Evolutionary conservation across 2,113 vertebrate genomes (phyloP), one percentile per base, ranked within the genome.

Genomic region (Nicator chloris): DNA sequence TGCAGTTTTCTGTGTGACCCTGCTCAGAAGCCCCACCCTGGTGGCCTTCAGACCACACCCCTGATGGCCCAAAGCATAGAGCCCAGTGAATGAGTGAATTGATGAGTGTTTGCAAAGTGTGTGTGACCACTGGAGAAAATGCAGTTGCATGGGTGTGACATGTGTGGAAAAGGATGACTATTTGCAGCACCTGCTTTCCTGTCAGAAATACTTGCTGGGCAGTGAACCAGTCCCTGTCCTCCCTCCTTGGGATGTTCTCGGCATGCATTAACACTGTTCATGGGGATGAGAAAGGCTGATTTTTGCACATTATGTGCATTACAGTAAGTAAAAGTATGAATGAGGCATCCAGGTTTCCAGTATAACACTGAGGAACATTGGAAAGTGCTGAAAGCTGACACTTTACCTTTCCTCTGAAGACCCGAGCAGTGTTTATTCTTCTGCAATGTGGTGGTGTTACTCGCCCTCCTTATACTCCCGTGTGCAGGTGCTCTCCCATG

Each of bases 181-280:
- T 60, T 68, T 47, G n/a, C 28, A 68, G 56, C 56, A 82, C 33
- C 31, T 89, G 23, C 39, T 91, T 70, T 92, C 33, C 56, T 89
- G 28, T 60, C 69, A 94, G 51, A 83, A 75, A 37, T 75, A 35
- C 21, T 70, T 64, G 45, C 23, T 27, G 14, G 23, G 35, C 35
- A 75, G 28, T 5, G 10, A 88, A 73, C 0, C 2, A 66, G 50
- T 23, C 39, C 28, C 35, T 53, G 31, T 57, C 9, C 35, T 81
- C 33, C 13, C 11, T 86, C 47, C 20, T 53, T 31, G 19, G 23
- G 33, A 56, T 35, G 27, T 14, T 70, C 59, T 73, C 0, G 0
- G 37, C 30, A 42, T 0, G 0, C 14, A 37, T 1, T 45, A 39
- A 8, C 9, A 6, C 30, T n/a, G 47, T 40, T 88, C 66, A 50